Evolutionary conservation across 1,140 invertebrate genomes (phyloP), one percentile per base, ranked within the genome.

Genomic region (Nasonia giraulti): DNA sequence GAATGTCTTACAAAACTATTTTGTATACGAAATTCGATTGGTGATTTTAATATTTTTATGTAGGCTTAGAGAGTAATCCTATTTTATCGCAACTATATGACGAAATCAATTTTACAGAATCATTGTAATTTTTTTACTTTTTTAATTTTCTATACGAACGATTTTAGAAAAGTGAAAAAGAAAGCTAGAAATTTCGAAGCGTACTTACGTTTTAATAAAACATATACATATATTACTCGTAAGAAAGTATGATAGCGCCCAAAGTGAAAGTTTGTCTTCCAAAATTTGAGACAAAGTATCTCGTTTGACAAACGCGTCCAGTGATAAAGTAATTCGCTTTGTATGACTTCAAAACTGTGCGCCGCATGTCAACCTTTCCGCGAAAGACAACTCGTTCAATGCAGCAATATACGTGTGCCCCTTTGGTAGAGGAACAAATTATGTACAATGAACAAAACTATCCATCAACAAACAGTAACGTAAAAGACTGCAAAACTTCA

Each of bases 261-360:
- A 55, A 73, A 79, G 76, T 44, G 23, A 76, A 85, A 85, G 20
- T 85, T 82, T 73, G 84, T 85, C 84, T 85, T 85, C 84, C 84
- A 85, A 78, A 80, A 78, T 77, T 78, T 69, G 40, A 75, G 40
- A 81, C 23, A 40, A 75, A 69, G 11, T 44, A 76, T 85, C 37
- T 78, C 74, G 74, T 73, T 77, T 33, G 37, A 82, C 47, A 85
- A 82, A 77, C 66, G 23, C 80, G 80, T 85, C 84, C 80, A 82
- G 77, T 84, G 83, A 84, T 79, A 78, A 37, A 71, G 11, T 40
- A 75, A n/a, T 76, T 68, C 47, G 47, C 14, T 62, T 62, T 62
- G n/a, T 2, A 31, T 73, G 71, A 47, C 44, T 80, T 47, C 14
- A 40, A 66, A 77, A 62, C 62, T 78, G 37, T 62, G 20, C 55